Conservation (phyloP, 37 sponge, comb jelly and placozoan genomes). For the Agelas oroides region DNA sequence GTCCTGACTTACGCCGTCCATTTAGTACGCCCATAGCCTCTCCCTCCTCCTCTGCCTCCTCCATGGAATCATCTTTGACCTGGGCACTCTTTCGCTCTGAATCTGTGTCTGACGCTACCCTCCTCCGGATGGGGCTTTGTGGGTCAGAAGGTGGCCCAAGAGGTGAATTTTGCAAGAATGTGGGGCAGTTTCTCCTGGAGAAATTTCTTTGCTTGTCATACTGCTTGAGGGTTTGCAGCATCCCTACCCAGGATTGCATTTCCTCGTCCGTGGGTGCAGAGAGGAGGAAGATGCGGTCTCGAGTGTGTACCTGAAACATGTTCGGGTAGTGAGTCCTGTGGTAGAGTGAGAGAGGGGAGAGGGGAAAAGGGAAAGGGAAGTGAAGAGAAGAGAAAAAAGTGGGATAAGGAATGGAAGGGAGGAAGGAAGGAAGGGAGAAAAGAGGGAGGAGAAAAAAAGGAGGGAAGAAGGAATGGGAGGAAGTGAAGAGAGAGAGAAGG, state of each 20-base stretch:
- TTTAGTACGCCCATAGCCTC: too few relatives aligned
- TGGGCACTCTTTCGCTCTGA: background rate
- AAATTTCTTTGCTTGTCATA: constrained; percentile 1
- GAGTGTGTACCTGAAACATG: constrained; percentile 72
- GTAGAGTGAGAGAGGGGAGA: background rate
- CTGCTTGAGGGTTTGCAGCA: constrained; percentile 76
- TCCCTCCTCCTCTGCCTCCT: background rate
- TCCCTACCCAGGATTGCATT: constrained; percentile 90
- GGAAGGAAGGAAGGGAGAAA: background rate
- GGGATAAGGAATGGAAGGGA: constrained; percentile 7
- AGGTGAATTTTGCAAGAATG: too few relatives aligned
- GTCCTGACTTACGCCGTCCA: too few relatives aligned
- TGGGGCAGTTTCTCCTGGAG: too few relatives aligned
- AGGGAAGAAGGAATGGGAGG: constrained; percentile 9
- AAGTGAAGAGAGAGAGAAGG: constrained; percentile 3
- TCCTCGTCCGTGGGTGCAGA: constrained; percentile 73
- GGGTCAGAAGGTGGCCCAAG: too few relatives aligned
- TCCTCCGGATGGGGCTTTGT: too few relatives aligned
- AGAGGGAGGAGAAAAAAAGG: too few relatives aligned
- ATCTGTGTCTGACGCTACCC: too few relatives aligned
- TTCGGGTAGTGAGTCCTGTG: constrained; percentile 39
- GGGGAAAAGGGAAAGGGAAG: background rate
- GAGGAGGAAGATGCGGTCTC: constrained; percentile 43
- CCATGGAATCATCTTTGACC: background rate
- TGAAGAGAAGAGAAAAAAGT: background rate